Evolutionary conservation across 2,797 vertebrate genomes (phyloP).

Genomic region (Anguilla anguilla): DNA sequence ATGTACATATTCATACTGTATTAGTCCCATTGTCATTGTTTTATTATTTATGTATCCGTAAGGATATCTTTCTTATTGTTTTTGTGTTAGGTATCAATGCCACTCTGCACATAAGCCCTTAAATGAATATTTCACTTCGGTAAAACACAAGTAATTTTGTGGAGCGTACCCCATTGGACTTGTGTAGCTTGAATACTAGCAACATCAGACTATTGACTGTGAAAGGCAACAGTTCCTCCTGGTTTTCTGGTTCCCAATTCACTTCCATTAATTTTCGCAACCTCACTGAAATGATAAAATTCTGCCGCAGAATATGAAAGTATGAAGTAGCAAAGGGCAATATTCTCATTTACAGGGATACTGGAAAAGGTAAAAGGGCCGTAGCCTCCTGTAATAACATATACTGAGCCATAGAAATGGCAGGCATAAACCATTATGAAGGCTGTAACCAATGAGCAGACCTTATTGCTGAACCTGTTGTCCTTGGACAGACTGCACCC

Average conservation of each 20-base stretch:
- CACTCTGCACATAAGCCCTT: neutral
- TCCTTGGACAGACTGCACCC: constrained; percentile 14
- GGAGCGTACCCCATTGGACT: too few species aligned
- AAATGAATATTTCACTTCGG: neutral
- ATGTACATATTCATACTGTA: neutral
- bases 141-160: too few species aligned
- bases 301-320: neutral
- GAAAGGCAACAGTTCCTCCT: too few species aligned
- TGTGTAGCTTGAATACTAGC: too few species aligned
- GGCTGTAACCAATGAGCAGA: neutral
- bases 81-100: neutral
- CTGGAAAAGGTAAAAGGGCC: too few species aligned
- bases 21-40: neutral
- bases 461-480: neutral
- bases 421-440: neutral
- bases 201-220: too few species aligned
- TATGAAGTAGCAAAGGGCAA: neutral
- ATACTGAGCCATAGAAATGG: neutral
- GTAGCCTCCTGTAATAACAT: too few species aligned
- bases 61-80: neutral
- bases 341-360: neutral
- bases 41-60: neutral
- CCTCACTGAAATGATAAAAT: too few species aligned
- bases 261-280: too few species aligned
- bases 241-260: too few species aligned